Conservation (phyloP, 1,140 invertebrate genomes). For the Drosophila eugracilis region DNA sequence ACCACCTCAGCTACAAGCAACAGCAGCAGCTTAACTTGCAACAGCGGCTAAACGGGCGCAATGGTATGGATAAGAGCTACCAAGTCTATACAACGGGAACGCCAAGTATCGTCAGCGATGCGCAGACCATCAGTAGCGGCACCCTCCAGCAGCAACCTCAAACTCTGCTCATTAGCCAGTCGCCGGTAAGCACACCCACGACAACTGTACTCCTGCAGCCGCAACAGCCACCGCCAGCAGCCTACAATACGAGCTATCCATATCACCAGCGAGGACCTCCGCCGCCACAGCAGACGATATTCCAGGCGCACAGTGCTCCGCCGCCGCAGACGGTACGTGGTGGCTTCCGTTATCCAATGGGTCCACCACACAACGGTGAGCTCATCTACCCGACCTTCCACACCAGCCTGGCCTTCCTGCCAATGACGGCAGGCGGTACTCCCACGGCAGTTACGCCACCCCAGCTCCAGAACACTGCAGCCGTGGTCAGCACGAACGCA, state of each 20-base stretch:
- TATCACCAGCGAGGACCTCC: constrained; percentile 83
- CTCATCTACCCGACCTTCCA: constrained; percentile 85
- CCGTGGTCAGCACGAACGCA: constrained; percentile 67
- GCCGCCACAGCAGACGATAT: constrained; percentile 61
- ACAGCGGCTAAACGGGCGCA: constrained; percentile 75
- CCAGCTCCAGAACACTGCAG: constrained; percentile 83
- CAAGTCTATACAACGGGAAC: constrained; percentile 68
- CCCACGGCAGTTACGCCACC: constrained; percentile 84
- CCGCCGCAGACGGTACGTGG: constrained; percentile 79
- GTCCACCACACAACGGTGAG: constrained; percentile 80
- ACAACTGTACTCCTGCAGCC: constrained; percentile 57
- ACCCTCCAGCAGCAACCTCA: constrained; percentile 48
- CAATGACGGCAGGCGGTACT: constrained; percentile 83
- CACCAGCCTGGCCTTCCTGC: constrained; percentile 72
- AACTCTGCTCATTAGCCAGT: constrained; percentile 64
- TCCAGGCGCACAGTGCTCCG: constrained; percentile 83
- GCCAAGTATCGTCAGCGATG: constrained; percentile 51
- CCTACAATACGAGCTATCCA: constrained; percentile 76
- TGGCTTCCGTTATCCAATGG: constrained; percentile 85
- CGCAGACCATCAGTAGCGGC: constrained; percentile 40
- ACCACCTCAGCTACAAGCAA: constrained; percentile 75
- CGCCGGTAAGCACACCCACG: constrained; percentile 61
- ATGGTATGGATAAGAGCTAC: constrained; percentile 71
- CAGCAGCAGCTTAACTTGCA: constrained; percentile 68
- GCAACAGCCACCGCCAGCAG: constrained; percentile 52